Evolutionary conservation across 2,113 vertebrate species (phyloP).

Genomic region (Lipophrys pholis): DNA sequence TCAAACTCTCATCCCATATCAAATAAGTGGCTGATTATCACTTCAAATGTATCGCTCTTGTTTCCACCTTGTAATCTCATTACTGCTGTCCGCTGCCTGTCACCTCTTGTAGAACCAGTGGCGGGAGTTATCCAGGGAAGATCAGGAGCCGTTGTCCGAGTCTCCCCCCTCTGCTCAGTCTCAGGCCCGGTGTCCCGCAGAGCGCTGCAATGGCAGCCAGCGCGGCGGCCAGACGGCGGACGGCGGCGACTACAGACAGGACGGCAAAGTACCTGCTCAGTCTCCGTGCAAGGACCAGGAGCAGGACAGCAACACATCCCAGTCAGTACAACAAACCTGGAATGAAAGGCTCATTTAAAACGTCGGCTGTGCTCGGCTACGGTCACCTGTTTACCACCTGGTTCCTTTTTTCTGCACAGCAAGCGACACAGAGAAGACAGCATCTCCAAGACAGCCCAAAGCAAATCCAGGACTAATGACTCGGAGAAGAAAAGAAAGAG

Average conservation of each 20-base stretch:
- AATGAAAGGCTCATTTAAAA: too few species aligned
- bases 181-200: slow-evolving; percentile 74
- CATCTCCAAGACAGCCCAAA: slow-evolving; percentile 88
- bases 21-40: too few species aligned
- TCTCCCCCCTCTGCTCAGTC: slow-evolving; percentile 73
- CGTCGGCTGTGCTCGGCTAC: too few species aligned
- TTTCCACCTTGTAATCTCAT: too few species aligned
- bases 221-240: slow-evolving; percentile 74
- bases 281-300: slow-evolving; percentile 84
- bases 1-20: too few species aligned
- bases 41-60: too few species aligned
- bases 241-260: slow-evolving; percentile 76
- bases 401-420: slow-evolving; percentile 47
- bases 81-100: too few species aligned
- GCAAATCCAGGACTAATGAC: slow-evolving; percentile 92
- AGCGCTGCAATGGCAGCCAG: slow-evolving; percentile 86
- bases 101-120: slow-evolving; percentile 83
- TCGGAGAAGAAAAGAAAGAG: slow-evolving; percentile 98
- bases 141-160: slow-evolving; percentile 84
- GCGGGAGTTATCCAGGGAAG: slow-evolving; percentile 91
- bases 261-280: slow-evolving; percentile 71
- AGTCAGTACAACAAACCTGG: slow-evolving; percentile 77
- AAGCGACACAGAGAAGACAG: slow-evolving; percentile 93
- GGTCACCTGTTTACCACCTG: background rate
- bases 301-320: slow-evolving; percentile 82